Evolutionary conservation across 2,888 invertebrate species (phyloP), one percentile per base, ranked within the genome.

Genomic region (Cyrtodaria siliqua): DNA sequence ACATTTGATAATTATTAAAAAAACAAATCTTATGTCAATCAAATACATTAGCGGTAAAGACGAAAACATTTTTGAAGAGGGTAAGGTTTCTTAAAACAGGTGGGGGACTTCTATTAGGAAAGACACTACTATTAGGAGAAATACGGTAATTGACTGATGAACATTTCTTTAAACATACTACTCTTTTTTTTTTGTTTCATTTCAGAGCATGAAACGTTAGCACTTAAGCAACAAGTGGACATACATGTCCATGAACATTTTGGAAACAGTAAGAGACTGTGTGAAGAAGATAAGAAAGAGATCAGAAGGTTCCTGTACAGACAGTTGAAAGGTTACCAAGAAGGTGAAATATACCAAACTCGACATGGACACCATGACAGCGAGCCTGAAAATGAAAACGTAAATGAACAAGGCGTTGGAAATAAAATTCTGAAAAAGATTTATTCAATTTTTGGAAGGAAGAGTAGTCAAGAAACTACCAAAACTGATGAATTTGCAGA

Each of bases 251-350:
- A 89, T 68, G 85, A 84, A 66, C 80, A 85, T 44, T 89, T 89
- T 72, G 89, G 89, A n/a, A 84, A 84, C 55, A 87, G 86, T 55
- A 88, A 84, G 60, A 72, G 86, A 50, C 74, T 89, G 16, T 83
- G 86, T 53, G 87, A 89, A 56, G 85, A 86, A 50, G 89, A 88
- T 79, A 89, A 87, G 59, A 87, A 86, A 64, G 75, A 78, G 9
- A 85, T 89, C n/a, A 79, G 82, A 60, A 77, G 76, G 20, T 86
- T 82, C 57, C 73, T 86, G 23, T 71, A 74, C 52, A 67, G 63
- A 42, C 64, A 78, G 8, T 56, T 81, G 4, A 63, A 60, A 44
- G 53, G 40, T 53, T 53, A 44, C 24, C 18, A 42, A 16, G 62
- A 55, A 20, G 63, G 62, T 23, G 61, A 61, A 26, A 53, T 52